Evolutionary conservation across 2,113 vertebrate species (phyloP), one percentile per base, ranked within the genome.

Genomic region (Corythoichthys intestinalis): DNA sequence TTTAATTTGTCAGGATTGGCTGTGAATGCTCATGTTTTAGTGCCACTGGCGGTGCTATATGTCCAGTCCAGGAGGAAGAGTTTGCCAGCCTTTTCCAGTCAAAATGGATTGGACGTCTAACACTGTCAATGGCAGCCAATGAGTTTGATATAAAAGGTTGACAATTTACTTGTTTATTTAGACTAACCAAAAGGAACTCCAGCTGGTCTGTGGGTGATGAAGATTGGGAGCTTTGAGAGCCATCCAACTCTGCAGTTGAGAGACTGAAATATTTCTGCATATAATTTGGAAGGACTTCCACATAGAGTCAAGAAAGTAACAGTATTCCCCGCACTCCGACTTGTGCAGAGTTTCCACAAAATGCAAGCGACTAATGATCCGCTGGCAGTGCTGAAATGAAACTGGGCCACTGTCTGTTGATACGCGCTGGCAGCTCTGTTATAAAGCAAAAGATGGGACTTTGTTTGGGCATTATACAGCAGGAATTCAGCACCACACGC

Each of bases 351-450:
- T 70, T 82, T 85, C 60, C 70, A 61, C 64, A 59, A 71, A 81
- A 78, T 49, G 74, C 78, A 76, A 72, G 76, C 72, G 72, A 69
- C 71, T 86, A 84, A 88, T 84, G 82, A 84, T 86, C 65, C 70
- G 64, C 81, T 78, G 86, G 81, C 75, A 78, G 2, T 4, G 67
- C 74, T 69, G 74, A 85, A 75, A 86, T 82, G 76, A 84, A 87
- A 78, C 69, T 81, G 74, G 75, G 75, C 70, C 76, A 75, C 75
- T 82, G 77, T 82, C 74, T 83, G 83, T 74, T 81, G 82, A 87
- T 75, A 76, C 74, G 79, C 81, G 74, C 74, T 85, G 83, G 73
- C 86, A 86, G 79, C 75, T 80, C 73, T 75, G 81, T 90, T 84
- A 79, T 80, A 67, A 80, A 69, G 67, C 62, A 48, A 72, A 81